Base-by-base conservation (phyloP, 1,140 invertebrate species). In the Oryctes rhinoceros region DNA sequence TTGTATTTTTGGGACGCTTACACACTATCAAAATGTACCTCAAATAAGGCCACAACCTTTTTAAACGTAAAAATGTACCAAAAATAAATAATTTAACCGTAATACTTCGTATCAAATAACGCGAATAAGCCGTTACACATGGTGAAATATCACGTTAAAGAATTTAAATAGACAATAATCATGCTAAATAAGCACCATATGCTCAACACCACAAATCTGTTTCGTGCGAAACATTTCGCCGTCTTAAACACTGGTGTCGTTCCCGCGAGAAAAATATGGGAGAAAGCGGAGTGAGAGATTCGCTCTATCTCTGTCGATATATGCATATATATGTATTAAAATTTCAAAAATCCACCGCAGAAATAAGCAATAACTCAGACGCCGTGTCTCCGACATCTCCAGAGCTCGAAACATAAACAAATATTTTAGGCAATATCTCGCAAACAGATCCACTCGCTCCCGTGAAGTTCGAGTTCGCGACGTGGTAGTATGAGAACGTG, bases 311-410 rank as follows among this genome's bases (percentile, higher is more conserved):
- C 9, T 44, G 9, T 10, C 39, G 39, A 44, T 44, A 44, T 44
- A 44, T 44, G 6, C 65, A 67, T 18, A n/a, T 6, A 67, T 67
- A 67, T 67, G 24, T 71, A 71, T 71, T 71, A 71, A 71, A 71
- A 71, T 71, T 71, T 71, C 65, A 71, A 71, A 71, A 71, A 71
- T 71, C 65, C 65, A 71, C 65, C 65, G 65, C 65, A 71, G 65
- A 71, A 71, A 71, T 71, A 71, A 71, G 65, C 65, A 71, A 71
- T 71, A 71, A 71, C 65, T 71, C 65, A 71, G 18, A 24, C 65
- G 24, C 18, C n/a, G 15, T 71, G 65, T 71, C 65, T 30, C 24
- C 65, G 24, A 71, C 65, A 71, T 24, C 24, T 30, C 65, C 65
- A 71, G 65, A 71, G 37, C 20, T 15, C 65, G 65, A 24, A 71